phyloP scores from a whole-genome alignment of 1,140 invertebrate genomes.

The Lepidurus arcticus region DNA sequence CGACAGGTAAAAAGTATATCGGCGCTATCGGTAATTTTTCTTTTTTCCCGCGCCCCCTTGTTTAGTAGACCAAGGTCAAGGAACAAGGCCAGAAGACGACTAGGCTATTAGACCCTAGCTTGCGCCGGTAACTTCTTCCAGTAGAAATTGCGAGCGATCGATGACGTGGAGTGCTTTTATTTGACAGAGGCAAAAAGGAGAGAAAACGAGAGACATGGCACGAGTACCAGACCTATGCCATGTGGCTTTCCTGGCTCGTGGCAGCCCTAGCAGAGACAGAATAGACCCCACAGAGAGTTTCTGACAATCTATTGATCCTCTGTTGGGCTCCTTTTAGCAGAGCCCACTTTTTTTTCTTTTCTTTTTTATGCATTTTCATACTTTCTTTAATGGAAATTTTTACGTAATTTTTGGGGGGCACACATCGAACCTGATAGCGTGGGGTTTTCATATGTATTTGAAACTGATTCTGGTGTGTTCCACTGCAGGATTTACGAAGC shows the following conservation, averaged over 20 bases:
- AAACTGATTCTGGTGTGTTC: not conserved
- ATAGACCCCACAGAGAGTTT: not conserved
- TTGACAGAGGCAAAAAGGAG: not conserved
- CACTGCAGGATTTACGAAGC: constrained; percentile 5
- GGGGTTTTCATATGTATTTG: not conserved
- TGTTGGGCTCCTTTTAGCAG: not conserved
- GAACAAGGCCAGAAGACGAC: not conserved
- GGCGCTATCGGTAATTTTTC: not conserved
- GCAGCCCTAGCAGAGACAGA: not conserved
- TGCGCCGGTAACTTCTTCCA: not conserved
- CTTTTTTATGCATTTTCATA: no score
- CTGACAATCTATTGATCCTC: not conserved
- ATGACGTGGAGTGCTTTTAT: not conserved
- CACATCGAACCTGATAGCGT: not conserved
- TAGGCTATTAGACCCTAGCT: not conserved
- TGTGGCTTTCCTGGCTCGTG: constrained; percentile 2
- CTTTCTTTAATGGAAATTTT: no score
- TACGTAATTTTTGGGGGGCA: not conserved
- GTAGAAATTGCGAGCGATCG: not conserved
- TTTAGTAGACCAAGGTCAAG: not conserved
- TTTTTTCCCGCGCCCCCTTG: not conserved
- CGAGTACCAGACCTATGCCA: not conserved
- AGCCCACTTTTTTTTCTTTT: not conserved
- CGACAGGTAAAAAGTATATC: constrained; percentile 1
- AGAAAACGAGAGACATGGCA: not conserved